Base-by-base conservation (phyloP, 2,888 invertebrate genomes). In the Synanthedon vespiformis region DNA sequence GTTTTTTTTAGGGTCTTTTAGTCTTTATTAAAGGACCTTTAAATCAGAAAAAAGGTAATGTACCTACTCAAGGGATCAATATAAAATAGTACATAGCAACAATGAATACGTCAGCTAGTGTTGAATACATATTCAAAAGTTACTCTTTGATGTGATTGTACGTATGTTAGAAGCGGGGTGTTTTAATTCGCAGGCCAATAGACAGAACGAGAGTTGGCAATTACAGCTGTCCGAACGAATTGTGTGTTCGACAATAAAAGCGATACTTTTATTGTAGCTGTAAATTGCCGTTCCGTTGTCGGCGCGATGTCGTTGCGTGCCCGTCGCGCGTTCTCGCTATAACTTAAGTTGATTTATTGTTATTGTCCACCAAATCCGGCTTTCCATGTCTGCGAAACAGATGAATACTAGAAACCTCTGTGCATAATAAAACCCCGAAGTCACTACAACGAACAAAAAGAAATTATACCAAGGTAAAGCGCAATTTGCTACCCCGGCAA, bases 201-300 rank as follows among this genome's bases (percentile, higher is more conserved):
- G 82, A 82, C 79, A 80, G 73, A 66, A 65, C 67, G 72, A 74
- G 74, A 74, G 77, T 73, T 77, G 67, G 81, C 83, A 83, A 85
- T 84, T 84, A 84, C 82, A 80, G 75, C 80, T 78, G 83, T 81
- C 82, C 75, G 72, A 74, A 74, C 81, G 84, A 83, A 80, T 81
- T 80, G 82, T 81, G 77, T 75, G 73, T 75, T 76, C 75, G 76
- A 75, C 83, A 79, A 84, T 83, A 84, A 82, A 80, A 77, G 77
- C 77, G 78, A 80, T 80, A 79, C 82, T 82, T 84, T 84, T 83
- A 84, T 82, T 80, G 80, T 74, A 69, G 75, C 74, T 73, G 79
- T 82, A 83, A 82, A 80, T 79, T 74, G 72, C 69, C 69, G 65
- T 65, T 67, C 65, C 70, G 70, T 69, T 68, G 74, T 70, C 67